phyloP scores from a whole-genome alignment of 2,888 invertebrate genomes.

The Mythimna lalbum region DNA sequence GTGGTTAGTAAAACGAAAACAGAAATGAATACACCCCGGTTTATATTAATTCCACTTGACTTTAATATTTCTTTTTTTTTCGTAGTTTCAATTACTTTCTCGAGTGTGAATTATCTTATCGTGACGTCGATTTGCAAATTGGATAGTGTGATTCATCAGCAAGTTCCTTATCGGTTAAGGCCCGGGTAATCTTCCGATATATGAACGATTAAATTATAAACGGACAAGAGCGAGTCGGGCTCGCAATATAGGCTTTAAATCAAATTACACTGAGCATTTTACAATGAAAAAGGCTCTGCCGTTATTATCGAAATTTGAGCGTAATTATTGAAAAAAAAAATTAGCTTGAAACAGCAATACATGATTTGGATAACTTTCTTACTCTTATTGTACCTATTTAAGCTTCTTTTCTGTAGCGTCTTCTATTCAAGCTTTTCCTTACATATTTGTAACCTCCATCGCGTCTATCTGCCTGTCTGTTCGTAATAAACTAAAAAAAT shows the following conservation, averaged over 20 bases:
- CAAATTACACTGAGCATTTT: background rate
- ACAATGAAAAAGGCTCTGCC: background rate
- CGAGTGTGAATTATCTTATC: background rate
- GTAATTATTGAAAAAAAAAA: background rate
- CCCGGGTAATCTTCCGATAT: background rate
- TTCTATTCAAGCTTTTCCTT: no score
- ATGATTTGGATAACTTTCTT: no score
- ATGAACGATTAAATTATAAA: background rate
- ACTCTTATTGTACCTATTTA: no score
- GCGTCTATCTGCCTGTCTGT: no score
- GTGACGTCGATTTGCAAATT: background rate
- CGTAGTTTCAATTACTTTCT: background rate
- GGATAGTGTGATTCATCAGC: background rate
- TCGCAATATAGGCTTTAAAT: background rate
- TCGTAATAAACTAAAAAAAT: no score
- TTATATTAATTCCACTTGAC: background rate
- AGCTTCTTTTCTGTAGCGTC: no score
- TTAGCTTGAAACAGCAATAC: background rate
- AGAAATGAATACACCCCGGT: no score
- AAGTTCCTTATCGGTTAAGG: slow-evolving; percentile 1
- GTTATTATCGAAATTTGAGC: background rate
- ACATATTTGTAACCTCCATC: no score
- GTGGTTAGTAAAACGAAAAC: background rate
- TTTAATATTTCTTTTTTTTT: background rate
- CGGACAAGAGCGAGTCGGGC: background rate